phyloP scores from a whole-genome alignment of 30 jellyfish, hydroid and myxozoan species.

The Clytia hemisphaerica region DNA sequence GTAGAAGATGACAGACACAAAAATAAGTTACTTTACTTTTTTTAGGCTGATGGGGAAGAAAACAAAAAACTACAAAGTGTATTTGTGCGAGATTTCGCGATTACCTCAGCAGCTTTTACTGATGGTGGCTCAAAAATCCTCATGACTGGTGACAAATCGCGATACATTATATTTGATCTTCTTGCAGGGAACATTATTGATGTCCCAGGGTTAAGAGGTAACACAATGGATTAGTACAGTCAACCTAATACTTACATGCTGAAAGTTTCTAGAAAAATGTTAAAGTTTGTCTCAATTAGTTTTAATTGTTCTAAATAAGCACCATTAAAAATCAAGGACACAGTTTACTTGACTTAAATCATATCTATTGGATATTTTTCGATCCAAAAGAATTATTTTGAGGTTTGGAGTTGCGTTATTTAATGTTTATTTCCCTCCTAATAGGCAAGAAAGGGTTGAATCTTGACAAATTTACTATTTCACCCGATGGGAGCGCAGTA shows the following conservation, averaged over 20 bases:
- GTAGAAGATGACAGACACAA: too few species aligned
- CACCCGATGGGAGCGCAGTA: slow-evolving; percentile 68
- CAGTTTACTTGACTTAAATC: too few species aligned
- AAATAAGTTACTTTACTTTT: too few species aligned
- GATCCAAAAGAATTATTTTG: too few species aligned
- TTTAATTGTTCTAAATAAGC: too few species aligned
- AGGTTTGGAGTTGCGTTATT: too few species aligned
- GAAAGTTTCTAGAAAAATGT: too few species aligned
- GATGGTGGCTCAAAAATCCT: slow-evolving; percentile 57
- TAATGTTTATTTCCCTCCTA: neutral
- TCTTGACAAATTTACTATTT: slow-evolving; percentile 46
- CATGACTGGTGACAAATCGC: slow-evolving; percentile 49
- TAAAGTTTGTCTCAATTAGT: too few species aligned
- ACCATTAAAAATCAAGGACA: too few species aligned
- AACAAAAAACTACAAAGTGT: slow-evolving; percentile 59
- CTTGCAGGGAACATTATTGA: slow-evolving; percentile 46
- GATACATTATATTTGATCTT: slow-evolving; percentile 45
- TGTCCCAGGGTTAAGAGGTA: slow-evolving; percentile 62
- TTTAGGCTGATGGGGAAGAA: slow-evolving; percentile 61
- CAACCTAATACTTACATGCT: too few species aligned
- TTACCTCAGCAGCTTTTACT: slow-evolving; percentile 64
- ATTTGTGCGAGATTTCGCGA: slow-evolving; percentile 55
- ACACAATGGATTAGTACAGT: too few species aligned
- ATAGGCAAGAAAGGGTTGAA: slow-evolving; percentile 61
- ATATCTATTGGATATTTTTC: too few species aligned